A percentile compares a stretch with the other conserved stretches of the same genome.
These are phyloP conservation scores for Candidula unifasciata DNA, from an alignment of 2,888 invertebrate species.

Conservation along the genomic window DNA sequence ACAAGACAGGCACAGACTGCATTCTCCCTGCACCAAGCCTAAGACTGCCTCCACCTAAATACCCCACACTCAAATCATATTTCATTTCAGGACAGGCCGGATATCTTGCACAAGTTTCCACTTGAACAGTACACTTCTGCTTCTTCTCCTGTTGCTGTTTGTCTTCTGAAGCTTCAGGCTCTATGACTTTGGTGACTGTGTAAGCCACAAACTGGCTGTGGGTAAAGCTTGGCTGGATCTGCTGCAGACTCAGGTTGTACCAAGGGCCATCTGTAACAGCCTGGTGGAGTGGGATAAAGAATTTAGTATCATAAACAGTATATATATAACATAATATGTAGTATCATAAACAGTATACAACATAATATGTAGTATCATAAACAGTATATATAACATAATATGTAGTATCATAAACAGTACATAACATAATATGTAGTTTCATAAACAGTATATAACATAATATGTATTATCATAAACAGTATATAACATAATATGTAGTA, in stretches of 20 bases:
- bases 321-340: no score
- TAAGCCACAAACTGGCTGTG: conserved; percentile 46
- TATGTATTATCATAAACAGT: no score
- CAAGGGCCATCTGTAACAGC: conserved; percentile 56
- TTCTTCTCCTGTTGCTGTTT: conserved; percentile 2
- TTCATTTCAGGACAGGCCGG: conserved; percentile 31
- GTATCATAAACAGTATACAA: no score
- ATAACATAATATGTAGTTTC: no score
- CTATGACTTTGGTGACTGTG: conserved; percentile 15
- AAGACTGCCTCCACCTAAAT: conserved; percentile 44
- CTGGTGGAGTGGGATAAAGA: not conserved
- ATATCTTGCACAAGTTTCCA: not conserved
- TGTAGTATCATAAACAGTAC: no score
- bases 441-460: no score
- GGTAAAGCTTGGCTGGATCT: conserved; percentile 61
- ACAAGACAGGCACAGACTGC: conserved; percentile 10
- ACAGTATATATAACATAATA: no score
- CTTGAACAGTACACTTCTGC: conserved; percentile 4
- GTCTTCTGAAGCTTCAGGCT: not conserved
- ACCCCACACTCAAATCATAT: conserved; percentile 32
- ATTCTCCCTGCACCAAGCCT: not conserved
- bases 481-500: no score
- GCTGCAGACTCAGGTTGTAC: conserved; percentile 69
- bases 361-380: no score
- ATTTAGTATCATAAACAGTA: not conserved